These are phyloP conservation scores for Pangasianodon hypophthalmus DNA, from an alignment of 2,113 vertebrate species.

Conservation along the genomic window DNA sequence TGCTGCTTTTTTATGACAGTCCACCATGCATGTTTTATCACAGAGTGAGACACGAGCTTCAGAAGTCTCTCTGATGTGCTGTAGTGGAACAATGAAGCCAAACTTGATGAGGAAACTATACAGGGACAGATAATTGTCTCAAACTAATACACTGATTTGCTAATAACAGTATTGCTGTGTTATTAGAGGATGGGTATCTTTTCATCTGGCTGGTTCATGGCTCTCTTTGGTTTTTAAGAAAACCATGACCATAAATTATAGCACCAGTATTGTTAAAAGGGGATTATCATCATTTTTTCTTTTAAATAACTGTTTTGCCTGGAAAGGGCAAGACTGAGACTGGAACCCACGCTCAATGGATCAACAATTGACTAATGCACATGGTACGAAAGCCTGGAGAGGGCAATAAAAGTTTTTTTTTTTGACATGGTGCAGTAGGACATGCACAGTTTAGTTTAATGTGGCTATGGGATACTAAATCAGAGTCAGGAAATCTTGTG, in stretches of 20 bases:
- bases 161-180: too few species aligned
- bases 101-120: not conserved
- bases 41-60: not conserved
- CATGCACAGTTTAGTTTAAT: too few species aligned
- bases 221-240: not conserved
- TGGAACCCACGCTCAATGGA: too few species aligned
- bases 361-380: too few species aligned
- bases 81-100: not conserved
- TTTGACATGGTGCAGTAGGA: too few species aligned
- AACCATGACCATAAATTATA: not conserved
- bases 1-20: not conserved
- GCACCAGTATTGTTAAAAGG: too few species aligned
- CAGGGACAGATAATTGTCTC: not conserved
- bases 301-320: not conserved
- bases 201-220: not conserved
- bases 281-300: not conserved
- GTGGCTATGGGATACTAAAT: too few species aligned
- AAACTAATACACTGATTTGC: not conserved
- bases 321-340: too few species aligned
- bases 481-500: too few species aligned
- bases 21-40: conserved; percentile 1
- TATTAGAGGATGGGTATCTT: not conserved
- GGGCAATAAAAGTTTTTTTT: too few species aligned
- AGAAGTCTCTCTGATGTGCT: not conserved
- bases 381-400: not conserved